Conservation (phyloP, 2,797 vertebrate species). For the Gymnothorax reevesii region DNA sequence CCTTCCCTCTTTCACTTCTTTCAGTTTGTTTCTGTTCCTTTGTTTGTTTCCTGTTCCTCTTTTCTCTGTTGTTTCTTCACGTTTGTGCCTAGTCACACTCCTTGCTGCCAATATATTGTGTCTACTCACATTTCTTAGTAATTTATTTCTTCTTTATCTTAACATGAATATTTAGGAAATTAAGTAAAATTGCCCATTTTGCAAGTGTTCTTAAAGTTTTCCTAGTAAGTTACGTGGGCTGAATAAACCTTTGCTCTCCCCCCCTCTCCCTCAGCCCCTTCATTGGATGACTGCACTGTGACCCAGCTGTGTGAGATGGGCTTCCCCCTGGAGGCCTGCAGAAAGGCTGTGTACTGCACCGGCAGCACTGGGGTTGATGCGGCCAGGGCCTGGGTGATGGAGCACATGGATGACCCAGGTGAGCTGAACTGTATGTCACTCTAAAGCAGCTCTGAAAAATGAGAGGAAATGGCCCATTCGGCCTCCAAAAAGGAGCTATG, state of each 20-base stretch:
- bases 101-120: not conserved
- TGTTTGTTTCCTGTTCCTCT: not conserved
- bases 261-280: constrained; percentile 78
- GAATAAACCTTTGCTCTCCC: constrained; percentile 37
- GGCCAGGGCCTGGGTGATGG: constrained; percentile 98
- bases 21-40: not conserved
- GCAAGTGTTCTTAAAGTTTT: not conserved
- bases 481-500: not conserved
- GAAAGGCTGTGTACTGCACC: constrained; percentile 96
- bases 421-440: constrained; percentile 26
- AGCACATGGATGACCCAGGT: constrained; percentile 98
- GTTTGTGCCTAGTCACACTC: not conserved
- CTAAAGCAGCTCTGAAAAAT: too few species aligned
- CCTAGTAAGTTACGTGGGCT: constrained; percentile 28
- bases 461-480: constrained; percentile 24
- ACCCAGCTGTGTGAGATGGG: constrained; percentile 98
- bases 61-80: not conserved
- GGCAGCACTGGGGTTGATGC: constrained; percentile 94
- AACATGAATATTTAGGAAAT: not conserved
- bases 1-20: not conserved
- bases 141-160: constrained; percentile 17
- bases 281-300: constrained; percentile 92
- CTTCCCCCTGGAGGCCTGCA: constrained; percentile 94
- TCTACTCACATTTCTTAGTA: not conserved
- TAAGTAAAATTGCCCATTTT: not conserved